Conservation (phyloP, 1,140 invertebrate genomes). For the Drosophila prosaltans region DNA sequence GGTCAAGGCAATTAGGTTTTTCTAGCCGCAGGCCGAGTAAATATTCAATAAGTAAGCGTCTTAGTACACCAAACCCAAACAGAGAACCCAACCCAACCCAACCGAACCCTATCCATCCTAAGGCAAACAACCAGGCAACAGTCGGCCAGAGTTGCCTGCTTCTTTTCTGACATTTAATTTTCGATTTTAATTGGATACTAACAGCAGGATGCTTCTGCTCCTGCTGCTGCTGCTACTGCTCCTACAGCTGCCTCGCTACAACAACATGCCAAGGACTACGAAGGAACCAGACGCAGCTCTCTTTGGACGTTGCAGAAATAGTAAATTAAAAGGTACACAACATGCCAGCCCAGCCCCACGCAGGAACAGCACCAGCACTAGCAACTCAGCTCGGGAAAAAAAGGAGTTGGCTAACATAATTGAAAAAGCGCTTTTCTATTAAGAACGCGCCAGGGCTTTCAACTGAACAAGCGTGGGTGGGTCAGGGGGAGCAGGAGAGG, state of each 20-base stretch:
- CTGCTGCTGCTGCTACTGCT: slow-evolving; percentile 45
- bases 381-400: slow-evolving; percentile 56
- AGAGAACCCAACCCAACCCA: neutral
- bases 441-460: slow-evolving; percentile 58
- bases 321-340: slow-evolving; percentile 80
- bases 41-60: slow-evolving; percentile 80
- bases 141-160: slow-evolving; percentile 35
- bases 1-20: slow-evolving; percentile 81
- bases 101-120: slow-evolving; percentile 12
- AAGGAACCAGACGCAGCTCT: slow-evolving; percentile 38
- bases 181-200: slow-evolving; percentile 83
- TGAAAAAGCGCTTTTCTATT: slow-evolving; percentile 81
- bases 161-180: slow-evolving; percentile 77
- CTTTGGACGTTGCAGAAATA: slow-evolving; percentile 62
- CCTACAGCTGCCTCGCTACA: slow-evolving; percentile 47
- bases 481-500: too few species aligned
- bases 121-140: slow-evolving; percentile 10
- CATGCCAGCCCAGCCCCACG: slow-evolving; percentile 45
- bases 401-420: slow-evolving; percentile 79
- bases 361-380: slow-evolving; percentile 24
- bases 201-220: slow-evolving; percentile 77
- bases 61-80: slow-evolving; percentile 39
- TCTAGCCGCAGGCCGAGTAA: slow-evolving; percentile 59
- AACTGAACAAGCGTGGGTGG: slow-evolving; percentile 3
- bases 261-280: slow-evolving; percentile 38